Percentiles rank a stretch among this genome's conserved stretches.
Conservation (phyloP, 2,797 vertebrate species). For the Sebastes nivosus region DNA sequence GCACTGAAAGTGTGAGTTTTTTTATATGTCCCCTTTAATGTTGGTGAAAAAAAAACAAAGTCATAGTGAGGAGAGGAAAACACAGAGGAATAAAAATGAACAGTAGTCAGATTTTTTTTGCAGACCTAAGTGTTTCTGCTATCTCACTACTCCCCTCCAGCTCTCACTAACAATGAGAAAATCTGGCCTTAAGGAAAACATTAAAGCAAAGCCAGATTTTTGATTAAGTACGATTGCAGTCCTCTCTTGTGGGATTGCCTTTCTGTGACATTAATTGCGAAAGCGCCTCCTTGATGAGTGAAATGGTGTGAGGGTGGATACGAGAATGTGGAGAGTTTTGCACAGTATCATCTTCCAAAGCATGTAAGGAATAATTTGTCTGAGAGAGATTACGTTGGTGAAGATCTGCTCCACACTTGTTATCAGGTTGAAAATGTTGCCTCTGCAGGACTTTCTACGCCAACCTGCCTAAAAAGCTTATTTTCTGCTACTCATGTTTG, state of each 20-base stretch:
- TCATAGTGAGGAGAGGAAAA: neutral
- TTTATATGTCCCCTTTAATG: neutral
- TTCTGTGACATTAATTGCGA: constrained; percentile 36
- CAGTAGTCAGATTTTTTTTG: neutral
- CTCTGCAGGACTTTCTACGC: neutral
- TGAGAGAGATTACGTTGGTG: neutral
- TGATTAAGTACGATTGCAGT: constrained; percentile 15
- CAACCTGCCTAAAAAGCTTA: constrained; percentile 1
- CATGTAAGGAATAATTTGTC: neutral
- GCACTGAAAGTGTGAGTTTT: neutral
- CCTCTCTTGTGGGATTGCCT: constrained; percentile 8
- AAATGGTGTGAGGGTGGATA: constrained; percentile 5
- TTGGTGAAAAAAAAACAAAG: neutral
- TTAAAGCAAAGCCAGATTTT: constrained; percentile 31
- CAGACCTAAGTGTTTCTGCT: constrained; percentile 1
- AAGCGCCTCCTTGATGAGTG: constrained; percentile 20
- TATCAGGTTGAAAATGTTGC: constrained; percentile 1
- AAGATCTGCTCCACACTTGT: neutral
- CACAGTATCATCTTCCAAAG: neutral
- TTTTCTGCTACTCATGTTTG: constrained; percentile 3
- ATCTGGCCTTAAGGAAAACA: constrained; percentile 33
- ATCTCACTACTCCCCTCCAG: neutral
- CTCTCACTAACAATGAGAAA: constrained; percentile 20
- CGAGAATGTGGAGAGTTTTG: neutral
- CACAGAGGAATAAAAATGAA: neutral